phyloP scores from a whole-genome alignment of 2,797 vertebrate species.

The Ammospiza maritima region DNA sequence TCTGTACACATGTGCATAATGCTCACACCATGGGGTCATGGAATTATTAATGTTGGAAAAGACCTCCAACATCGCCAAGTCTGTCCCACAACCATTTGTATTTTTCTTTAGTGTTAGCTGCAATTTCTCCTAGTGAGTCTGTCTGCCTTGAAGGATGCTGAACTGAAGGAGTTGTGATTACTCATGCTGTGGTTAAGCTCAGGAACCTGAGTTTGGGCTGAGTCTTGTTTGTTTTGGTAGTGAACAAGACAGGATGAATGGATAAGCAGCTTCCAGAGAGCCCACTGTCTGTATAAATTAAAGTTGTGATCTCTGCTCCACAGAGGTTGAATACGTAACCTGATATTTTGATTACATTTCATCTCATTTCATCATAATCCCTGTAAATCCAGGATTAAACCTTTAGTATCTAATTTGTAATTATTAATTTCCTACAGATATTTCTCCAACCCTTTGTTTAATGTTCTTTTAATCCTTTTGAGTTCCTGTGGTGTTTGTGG shows the following conservation, averaged over 20 bases:
- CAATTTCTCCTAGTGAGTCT: background rate
- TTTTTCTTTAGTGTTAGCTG: background rate
- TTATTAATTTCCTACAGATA: slow-evolving; percentile 34
- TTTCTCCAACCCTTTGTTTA: background rate
- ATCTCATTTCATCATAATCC: background rate
- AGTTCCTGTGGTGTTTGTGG: background rate
- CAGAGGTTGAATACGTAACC: background rate
- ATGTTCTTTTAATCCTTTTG: background rate
- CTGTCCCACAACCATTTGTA: background rate
- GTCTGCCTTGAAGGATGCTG: background rate
- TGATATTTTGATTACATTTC: slow-evolving; percentile 25
- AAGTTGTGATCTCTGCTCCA: background rate
- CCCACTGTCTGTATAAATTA: background rate
- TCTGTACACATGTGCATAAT: rapidly evolving
- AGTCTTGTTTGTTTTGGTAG: background rate
- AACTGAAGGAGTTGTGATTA: background rate
- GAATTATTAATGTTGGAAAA: background rate
- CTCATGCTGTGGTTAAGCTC: background rate
- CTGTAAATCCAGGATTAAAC: slow-evolving; percentile 32
- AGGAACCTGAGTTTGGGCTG: background rate
- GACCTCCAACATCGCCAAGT: background rate
- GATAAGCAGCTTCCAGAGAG: slow-evolving; percentile 15
- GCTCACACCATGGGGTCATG: no score
- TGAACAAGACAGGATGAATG: background rate
- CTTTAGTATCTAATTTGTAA: slow-evolving; percentile 26